Percentiles rank a stretch among this genome's conserved stretches.
Evolutionary conservation across 2,888 invertebrate genomes (phyloP).

Genomic region (Ophion slaviceki): DNA sequence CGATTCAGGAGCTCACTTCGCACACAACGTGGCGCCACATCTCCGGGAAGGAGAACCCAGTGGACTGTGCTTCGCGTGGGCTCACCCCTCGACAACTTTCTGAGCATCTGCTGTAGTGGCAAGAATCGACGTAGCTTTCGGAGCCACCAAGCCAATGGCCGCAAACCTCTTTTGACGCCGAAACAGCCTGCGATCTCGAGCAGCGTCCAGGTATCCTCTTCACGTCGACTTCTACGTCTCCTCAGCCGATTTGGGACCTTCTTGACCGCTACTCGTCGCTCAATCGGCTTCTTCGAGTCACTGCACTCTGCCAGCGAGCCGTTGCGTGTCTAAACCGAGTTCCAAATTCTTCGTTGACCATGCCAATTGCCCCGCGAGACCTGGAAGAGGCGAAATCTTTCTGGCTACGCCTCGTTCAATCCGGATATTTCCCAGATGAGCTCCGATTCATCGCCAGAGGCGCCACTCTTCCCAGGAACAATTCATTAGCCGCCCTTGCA

Average conservation of each 20-base stretch:
- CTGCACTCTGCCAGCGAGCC: slow-evolving; percentile 12
- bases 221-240: background rate
- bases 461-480: too few relatives aligned
- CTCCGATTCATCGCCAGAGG: too few relatives aligned
- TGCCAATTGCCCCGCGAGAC: slow-evolving; percentile 28
- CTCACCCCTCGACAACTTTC: slow-evolving; percentile 4
- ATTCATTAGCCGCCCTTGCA: too few relatives aligned
- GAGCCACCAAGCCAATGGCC: slow-evolving; percentile 5
- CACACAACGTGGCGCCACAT: background rate
- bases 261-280: slow-evolving; percentile 20
- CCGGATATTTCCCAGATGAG: too few relatives aligned
- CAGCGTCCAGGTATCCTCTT: slow-evolving; percentile 15
- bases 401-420: slow-evolving; percentile 46
- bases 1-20: slow-evolving; percentile 1
- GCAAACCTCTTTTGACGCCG: background rate
- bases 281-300: slow-evolving; percentile 11
- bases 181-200: background rate
- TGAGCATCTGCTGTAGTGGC: background rate
- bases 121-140: slow-evolving; percentile 18
- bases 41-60: slow-evolving; percentile 3
- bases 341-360: background rate
- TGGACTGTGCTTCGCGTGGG: slow-evolving; percentile 24
- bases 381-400: slow-evolving; percentile 32
- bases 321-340: background rate
- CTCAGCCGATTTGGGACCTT: background rate